Conservation (phyloP, 2,888 invertebrate genomes). For the Tenthredo amoena region DNA sequence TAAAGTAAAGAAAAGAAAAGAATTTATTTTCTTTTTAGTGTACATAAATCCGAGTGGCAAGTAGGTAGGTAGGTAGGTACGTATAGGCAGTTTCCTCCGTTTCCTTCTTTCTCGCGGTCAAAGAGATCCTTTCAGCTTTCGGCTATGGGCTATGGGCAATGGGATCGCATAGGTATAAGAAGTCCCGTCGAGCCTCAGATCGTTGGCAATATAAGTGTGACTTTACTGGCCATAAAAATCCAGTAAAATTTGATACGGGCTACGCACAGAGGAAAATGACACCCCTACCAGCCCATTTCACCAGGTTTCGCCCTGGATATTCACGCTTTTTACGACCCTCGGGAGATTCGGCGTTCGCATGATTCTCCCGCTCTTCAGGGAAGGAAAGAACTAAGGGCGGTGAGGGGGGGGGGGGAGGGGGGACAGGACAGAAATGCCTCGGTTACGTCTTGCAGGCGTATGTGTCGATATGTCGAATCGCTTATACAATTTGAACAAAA, state of each 20-base stretch:
- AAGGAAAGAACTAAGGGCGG: not conserved
- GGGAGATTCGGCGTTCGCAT: slow-evolving; percentile 40
- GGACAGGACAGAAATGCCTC: not conserved
- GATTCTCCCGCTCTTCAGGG: not conserved
- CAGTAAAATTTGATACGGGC: slow-evolving; percentile 46
- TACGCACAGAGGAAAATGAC: slow-evolving; percentile 52
- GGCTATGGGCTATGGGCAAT: not conserved
- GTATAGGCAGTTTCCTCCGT: not conserved
- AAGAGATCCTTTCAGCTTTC: slow-evolving; percentile 2
- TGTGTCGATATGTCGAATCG: not conserved
- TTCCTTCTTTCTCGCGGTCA: not conserved
- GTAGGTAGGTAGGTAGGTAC: not conserved
- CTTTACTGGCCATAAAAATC: slow-evolving; percentile 46
- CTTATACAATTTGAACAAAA: not conserved
- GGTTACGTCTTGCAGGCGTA: not conserved
- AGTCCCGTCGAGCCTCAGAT: slow-evolving; percentile 19
- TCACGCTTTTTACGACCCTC: slow-evolving; percentile 48
- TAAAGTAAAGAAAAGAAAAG: not conserved
- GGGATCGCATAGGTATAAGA: not conserved
- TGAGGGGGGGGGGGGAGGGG: not conserved
- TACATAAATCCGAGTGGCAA: not conserved
- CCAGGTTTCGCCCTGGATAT: not conserved
- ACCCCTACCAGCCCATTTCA: slow-evolving; percentile 9
- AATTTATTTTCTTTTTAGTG: not conserved
- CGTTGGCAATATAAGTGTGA: slow-evolving; percentile 49